Evolutionary conservation across 2,113 vertebrate species (phyloP), one percentile per base, ranked within the genome.

Genomic region (Triplophysa siluroides): DNA sequence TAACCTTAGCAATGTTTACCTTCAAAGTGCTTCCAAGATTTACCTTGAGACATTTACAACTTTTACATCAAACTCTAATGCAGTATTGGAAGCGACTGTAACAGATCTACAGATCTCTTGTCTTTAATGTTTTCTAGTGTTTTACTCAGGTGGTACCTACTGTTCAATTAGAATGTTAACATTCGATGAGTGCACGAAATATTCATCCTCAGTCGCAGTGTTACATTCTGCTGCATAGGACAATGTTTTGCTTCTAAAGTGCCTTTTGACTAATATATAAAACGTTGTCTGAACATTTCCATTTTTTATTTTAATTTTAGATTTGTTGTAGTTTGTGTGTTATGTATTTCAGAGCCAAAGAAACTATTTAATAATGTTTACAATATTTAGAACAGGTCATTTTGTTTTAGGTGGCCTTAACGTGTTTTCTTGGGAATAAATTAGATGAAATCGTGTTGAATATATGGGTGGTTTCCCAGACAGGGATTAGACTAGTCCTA

Each of bases 311-410:
- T 7, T 7, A 38, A 38, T 38, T 38, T 38, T 21, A 43, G 4
- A 56, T 78, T 69, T 73, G 38, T 18, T n/a, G 4, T 19, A 14
- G 19, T 56, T 7, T 56, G 19, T 47, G 29, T 76, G n/a, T 65
- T 38, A n/a, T 7, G 13, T 54, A 23, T 54, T 81, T 69, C 54
- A 68, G 50, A 76, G 56, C 64, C 33, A 78, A 70, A 47, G 11
- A 79, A 76, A 64, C 47, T 52, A 43, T 61, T 56, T 68, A 24
- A 70, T 65, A 73, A 29, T 76, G 66, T 29, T 87, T 83, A 86
- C 83, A 85, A 84, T 83, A 61, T 64, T 76, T 7, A 13, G 69
- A 38, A 43, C 6, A 56, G 26, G 43, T 64, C 45, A 18, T 16
- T 76, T 75, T 38, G 54, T 19, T 75, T 83, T 62, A 9, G 13